Base-by-base conservation (phyloP, 53 echinoderm and acorn worm genomes). In the Temnopleurus reevesii region DNA sequence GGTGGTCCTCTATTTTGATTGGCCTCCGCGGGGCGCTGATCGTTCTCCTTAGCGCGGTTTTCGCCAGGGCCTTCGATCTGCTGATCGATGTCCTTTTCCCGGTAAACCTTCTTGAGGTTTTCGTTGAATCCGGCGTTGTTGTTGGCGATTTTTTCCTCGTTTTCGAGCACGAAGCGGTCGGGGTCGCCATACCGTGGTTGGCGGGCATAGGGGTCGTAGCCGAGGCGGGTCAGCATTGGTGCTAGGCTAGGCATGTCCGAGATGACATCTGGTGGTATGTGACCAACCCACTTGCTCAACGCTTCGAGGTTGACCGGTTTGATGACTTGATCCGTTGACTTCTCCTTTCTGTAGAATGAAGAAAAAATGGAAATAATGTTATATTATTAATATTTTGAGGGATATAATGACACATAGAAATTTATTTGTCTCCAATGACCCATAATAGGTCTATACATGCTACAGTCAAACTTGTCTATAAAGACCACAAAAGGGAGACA, bases 231-330 rank as follows among this genome's bases (percentile, higher is more conserved):
- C 28, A 99, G 93, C 99, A 99, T 99, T 0, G 99, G 99, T 0
- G 99, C 99, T 2, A 99, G 41, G 28, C 87, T 94, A 13, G 96
- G 87, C 91, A 99, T 99, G 91, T 99, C 94, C 36, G 89, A 89
- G 29, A 99, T 31, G 30, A 99, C 96, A 18, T 99, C 99, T 5
- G 90, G 59, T 0, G 99, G 99, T 34, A 99, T 96, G 60, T 99
- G 94, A 12, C 96, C 96, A 1, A 99, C 99, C 99, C 99, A 99
- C 49, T 94, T 96, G 53, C 94, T 93, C 13, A 99, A 90, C 8
- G 96, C 99, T 63, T 99, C 99, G 54, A 99, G 64, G 89, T 99
- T 99, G 36, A 99, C 93, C 10, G 95, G 95, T 58, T 97, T 95
- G 31, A 97, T 89, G 0, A 99, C 99, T 83, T 99, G 99, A 59